phyloP scores from a whole-genome alignment of 2,888 invertebrate genomes.

The Sinelater perroti region DNA sequence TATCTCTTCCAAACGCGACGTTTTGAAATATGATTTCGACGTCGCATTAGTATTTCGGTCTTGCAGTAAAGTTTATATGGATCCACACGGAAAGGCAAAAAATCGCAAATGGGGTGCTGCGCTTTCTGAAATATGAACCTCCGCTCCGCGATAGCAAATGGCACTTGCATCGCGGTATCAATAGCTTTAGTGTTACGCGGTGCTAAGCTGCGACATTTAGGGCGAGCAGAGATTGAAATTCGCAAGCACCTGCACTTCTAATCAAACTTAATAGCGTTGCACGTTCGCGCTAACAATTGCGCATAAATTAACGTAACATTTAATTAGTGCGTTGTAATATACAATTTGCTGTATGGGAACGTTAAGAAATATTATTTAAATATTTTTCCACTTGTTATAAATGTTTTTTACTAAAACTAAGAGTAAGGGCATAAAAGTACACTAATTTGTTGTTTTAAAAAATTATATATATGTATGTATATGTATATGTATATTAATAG shows the following conservation, averaged over 20 bases:
- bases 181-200: slow-evolving; percentile 1
- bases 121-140: slow-evolving; percentile 8
- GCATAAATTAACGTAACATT: too few species aligned
- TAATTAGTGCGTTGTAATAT: too few species aligned
- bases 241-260: background rate
- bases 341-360: too few species aligned
- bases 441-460: too few species aligned
- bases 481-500: too few species aligned
- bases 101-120: slow-evolving; percentile 45
- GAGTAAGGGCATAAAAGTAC: too few species aligned
- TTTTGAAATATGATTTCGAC: slow-evolving; percentile 52
- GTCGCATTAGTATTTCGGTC: slow-evolving; percentile 52
- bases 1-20: slow-evolving; percentile 44
- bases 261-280: background rate
- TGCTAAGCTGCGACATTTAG: background rate
- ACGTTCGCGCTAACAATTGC: background rate
- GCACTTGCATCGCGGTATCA: background rate
- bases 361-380: too few species aligned
- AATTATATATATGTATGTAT: too few species aligned
- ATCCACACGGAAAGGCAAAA: slow-evolving; percentile 43
- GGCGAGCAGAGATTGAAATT: background rate
- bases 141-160: slow-evolving; percentile 8
- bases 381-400: too few species aligned
- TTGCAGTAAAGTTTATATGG: slow-evolving; percentile 45
- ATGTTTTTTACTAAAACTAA: too few species aligned